Percentiles rank a stretch among this genome's conserved stretches.
Conservation (phyloP, 2,888 invertebrate genomes). For the Hedychridium roseum region DNA sequence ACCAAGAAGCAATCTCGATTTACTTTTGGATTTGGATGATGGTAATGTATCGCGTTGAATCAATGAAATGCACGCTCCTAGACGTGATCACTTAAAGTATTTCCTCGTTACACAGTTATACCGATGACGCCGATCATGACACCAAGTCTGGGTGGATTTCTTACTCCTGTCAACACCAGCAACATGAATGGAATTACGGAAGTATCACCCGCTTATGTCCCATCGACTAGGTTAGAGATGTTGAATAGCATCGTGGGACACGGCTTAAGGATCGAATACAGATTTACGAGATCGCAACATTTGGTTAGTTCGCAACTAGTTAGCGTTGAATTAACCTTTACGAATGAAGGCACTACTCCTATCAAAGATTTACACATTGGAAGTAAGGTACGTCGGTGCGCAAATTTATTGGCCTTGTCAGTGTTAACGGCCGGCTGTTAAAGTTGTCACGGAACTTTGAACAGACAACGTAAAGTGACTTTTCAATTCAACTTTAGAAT, state of each 20-base stretch:
- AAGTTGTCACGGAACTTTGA: no score
- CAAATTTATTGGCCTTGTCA: no score
- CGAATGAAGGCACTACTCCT: conserved; percentile 74
- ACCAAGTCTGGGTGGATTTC: conserved; percentile 81
- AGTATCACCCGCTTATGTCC: conserved; percentile 70
- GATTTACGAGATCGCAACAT: conserved; percentile 83
- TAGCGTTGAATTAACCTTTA: conserved; percentile 81
- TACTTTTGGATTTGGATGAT: conserved; percentile 83
- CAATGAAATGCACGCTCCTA: no score
- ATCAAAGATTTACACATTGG: conserved; percentile 76
- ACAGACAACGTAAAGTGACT: no score
- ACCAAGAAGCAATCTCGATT: conserved; percentile 77
- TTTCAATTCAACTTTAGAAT: no score
- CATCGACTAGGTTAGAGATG: conserved; percentile 70
- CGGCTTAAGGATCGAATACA: conserved; percentile 72
- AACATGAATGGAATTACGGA: conserved; percentile 56
- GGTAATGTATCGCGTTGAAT: no score
- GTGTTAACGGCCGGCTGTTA: no score
- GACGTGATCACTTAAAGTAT: conserved; percentile 10
- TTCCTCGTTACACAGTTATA: no score
- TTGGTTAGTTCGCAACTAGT: conserved; percentile 84
- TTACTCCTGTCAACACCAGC: conserved; percentile 69
- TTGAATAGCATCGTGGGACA: conserved; percentile 77
- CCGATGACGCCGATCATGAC: conserved; percentile 79
- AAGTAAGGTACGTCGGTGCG: conserved; percentile 81